Evolutionary conservation across 2,888 invertebrate species (phyloP).

Genomic region (Drosophila silvestris): DNA sequence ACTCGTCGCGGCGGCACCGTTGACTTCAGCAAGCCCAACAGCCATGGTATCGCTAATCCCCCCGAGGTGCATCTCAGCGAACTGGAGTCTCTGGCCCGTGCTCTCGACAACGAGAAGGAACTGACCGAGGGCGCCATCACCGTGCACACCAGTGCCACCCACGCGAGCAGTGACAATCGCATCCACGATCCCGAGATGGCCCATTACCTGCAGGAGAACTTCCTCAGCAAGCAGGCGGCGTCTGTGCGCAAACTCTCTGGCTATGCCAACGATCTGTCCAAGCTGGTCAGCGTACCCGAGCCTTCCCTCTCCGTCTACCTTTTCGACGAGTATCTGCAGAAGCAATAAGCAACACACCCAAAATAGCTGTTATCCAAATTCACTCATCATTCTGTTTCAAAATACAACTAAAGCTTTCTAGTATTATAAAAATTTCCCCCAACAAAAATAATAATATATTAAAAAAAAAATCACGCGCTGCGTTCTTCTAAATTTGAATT

Average conservation of each 20-base stretch:
- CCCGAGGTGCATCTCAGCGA: constrained; percentile 86
- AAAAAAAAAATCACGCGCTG: constrained; percentile 20
- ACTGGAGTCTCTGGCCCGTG: constrained; percentile 90
- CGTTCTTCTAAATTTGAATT: constrained; percentile 51
- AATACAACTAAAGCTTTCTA: constrained; percentile 28
- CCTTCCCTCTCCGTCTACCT: constrained; percentile 89
- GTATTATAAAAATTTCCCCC: constrained; percentile 44
- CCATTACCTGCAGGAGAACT: constrained; percentile 91
- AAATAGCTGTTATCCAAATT: constrained; percentile 45
- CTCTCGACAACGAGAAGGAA: constrained; percentile 91
- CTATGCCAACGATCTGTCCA: constrained; percentile 90
- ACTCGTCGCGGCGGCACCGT: constrained; percentile 89
- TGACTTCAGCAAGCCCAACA: constrained; percentile 86
- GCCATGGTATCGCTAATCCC: constrained; percentile 33
- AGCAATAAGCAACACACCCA: constrained; percentile 75
- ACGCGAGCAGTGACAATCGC: constrained; percentile 72
- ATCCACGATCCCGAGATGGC: constrained; percentile 89
- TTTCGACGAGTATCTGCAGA: constrained; percentile 89
- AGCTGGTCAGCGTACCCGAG: constrained; percentile 87
- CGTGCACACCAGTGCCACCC: constrained; percentile 89
- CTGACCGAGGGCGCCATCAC: constrained; percentile 89
- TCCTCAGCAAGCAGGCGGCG: constrained; percentile 89
- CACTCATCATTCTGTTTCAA: constrained; percentile 35
- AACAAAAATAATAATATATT: constrained; percentile 17
- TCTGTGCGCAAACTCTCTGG: constrained; percentile 90